A percentile compares a stretch with the other conserved stretches of the same genome.
phyloP scores from a whole-genome alignment of 1,140 invertebrate genomes.

The Leptinotarsa texana region DNA sequence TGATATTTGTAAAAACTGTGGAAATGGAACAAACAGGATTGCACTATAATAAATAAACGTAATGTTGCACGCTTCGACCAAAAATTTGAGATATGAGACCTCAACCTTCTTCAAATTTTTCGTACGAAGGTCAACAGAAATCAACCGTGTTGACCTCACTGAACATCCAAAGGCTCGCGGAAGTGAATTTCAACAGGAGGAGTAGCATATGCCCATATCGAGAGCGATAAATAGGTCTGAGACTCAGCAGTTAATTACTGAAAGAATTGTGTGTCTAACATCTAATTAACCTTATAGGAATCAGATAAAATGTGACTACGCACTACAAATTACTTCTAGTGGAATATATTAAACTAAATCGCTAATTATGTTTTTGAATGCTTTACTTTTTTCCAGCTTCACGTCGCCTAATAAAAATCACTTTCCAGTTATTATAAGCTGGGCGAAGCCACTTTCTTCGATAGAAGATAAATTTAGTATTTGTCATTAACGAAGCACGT shows the following conservation, averaged over 20 bases:
- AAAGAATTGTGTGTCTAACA: slow-evolving; percentile 23
- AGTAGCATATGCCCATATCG: slow-evolving; percentile 24
- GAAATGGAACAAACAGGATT: too few relatives aligned
- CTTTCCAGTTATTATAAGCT: slow-evolving; percentile 22
- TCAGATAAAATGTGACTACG: slow-evolving; percentile 24
- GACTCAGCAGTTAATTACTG: slow-evolving; percentile 24
- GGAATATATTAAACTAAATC: slow-evolving; percentile 27
- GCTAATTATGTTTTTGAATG: slow-evolving; percentile 11
- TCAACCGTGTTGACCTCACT: neutral
- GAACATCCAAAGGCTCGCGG: neutral
- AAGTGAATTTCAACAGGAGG: slow-evolving; percentile 12
- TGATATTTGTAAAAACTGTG: too few relatives aligned
- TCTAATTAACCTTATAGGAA: slow-evolving; percentile 25
- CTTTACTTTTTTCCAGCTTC: slow-evolving; percentile 19
- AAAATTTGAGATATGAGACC: too few relatives aligned
- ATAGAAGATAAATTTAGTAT: slow-evolving; percentile 5
- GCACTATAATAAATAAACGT: too few relatives aligned
- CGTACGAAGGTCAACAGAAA: too few relatives aligned
- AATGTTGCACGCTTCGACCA: too few relatives aligned
- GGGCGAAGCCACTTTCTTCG: slow-evolving; percentile 22
- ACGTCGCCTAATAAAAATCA: slow-evolving; percentile 20
- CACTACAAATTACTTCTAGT: slow-evolving; percentile 23
- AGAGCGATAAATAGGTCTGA: slow-evolving; percentile 15
- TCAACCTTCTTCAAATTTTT: too few relatives aligned
- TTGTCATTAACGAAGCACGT: neutral